Conservation (phyloP, 37 sponge, comb jelly and placozoan species). For the Tethya wilhelma region DNA sequence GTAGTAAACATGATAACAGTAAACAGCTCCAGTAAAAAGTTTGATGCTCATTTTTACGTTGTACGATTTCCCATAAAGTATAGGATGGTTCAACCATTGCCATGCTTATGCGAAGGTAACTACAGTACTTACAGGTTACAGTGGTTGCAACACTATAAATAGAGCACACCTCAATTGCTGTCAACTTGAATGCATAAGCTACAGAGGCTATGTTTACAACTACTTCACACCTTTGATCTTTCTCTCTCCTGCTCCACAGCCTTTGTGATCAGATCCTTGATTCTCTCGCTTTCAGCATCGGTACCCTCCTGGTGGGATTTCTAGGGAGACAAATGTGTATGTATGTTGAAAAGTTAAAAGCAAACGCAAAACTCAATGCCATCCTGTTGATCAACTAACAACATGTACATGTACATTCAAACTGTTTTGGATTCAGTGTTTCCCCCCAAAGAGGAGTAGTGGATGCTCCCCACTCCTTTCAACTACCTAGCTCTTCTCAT, state of each 20-base stretch:
- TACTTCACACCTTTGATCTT: constrained; percentile 61
- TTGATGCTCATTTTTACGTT: too few species aligned
- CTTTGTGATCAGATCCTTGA: constrained; percentile 36
- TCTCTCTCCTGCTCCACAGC: constrained; percentile 62
- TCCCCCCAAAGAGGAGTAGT: too few species aligned
- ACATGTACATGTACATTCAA: too few species aligned
- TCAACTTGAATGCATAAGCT: too few species aligned
- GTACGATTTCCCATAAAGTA: background rate
- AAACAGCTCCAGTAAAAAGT: too few species aligned
- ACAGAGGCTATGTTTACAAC: background rate
- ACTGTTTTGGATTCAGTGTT: too few species aligned
- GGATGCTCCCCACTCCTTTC: too few species aligned
- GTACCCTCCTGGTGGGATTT: constrained; percentile 41
- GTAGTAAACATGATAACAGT: too few species aligned
- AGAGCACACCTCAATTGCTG: too few species aligned
- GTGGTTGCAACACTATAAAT: background rate
- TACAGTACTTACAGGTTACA: background rate
- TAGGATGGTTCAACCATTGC: background rate
- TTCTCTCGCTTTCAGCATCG: constrained; percentile 49
- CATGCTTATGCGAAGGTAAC: background rate
- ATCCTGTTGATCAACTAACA: too few species aligned
- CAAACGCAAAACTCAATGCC: too few species aligned
- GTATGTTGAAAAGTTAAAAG: background rate
- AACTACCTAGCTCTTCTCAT: too few species aligned
- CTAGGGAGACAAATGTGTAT: constrained; percentile 20